Percentiles rank a stretch among this genome's conserved stretches.
Evolutionary conservation across 2,797 vertebrate genomes (phyloP).

Genomic region (Eulemur rubriventer): DNA sequence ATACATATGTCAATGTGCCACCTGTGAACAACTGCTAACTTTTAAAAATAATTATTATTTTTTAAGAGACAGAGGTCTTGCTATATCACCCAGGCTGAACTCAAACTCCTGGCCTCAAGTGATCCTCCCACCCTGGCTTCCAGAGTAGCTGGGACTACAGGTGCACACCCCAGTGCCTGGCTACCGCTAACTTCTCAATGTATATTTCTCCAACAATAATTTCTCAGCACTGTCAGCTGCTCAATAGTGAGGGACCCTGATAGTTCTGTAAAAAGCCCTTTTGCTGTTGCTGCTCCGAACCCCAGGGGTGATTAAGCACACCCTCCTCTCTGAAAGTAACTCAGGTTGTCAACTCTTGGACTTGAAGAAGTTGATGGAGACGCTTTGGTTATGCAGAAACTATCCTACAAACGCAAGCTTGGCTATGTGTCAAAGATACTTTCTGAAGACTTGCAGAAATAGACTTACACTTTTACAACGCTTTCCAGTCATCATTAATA

Average conservation of each 20-base stretch:
- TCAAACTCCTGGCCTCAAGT: neutral
- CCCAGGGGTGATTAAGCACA: neutral
- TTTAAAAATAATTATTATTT: neutral
- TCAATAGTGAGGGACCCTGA: too few relatives aligned
- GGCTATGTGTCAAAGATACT: fast-evolving
- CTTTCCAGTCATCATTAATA: neutral
- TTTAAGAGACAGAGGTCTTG: too few relatives aligned
- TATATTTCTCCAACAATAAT: neutral
- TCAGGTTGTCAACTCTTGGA: neutral
- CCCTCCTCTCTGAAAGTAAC: neutral
- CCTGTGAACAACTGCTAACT: neutral
- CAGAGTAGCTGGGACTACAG: too few relatives aligned
- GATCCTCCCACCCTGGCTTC: too few relatives aligned
- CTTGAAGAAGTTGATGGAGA: neutral
- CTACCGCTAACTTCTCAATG: neutral
- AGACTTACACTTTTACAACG: neutral
- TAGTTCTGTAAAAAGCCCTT: neutral
- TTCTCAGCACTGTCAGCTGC: neutral
- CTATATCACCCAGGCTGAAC: too few relatives aligned
- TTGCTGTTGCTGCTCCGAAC: fast-evolving
- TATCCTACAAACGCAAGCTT: neutral
- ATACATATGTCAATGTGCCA: neutral
- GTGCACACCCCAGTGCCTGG: neutral
- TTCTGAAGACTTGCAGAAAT: neutral
- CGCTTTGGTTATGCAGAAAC: neutral